Evolutionary conservation across 2,888 invertebrate species (phyloP).

Genomic region (Oscheius sp.): DNA sequence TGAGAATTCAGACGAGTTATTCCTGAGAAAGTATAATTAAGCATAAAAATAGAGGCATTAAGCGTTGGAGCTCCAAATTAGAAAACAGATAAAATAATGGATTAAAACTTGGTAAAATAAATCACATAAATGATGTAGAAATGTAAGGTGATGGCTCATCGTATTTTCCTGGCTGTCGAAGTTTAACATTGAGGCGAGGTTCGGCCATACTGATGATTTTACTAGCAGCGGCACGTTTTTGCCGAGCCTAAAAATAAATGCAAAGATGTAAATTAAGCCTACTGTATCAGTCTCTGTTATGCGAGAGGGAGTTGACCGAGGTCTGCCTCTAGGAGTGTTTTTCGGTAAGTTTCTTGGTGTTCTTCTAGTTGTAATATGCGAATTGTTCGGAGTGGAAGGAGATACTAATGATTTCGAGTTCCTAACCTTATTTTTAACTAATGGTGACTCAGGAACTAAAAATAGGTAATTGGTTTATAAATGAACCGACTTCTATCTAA

Average conservation of each 20-base stretch:
- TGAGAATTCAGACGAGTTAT: too few species aligned
- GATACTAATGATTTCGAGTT: not conserved
- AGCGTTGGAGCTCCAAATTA: too few species aligned
- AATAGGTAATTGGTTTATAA: not conserved
- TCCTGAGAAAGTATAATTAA: too few species aligned
- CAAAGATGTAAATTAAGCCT: not conserved
- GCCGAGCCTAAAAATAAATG: constrained; percentile 32
- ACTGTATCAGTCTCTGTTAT: constrained; percentile 32
- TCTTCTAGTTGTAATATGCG: constrained; percentile 7
- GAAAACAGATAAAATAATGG: not conserved
- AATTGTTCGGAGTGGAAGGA: not conserved
- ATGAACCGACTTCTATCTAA: not conserved
- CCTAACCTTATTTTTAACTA: not conserved
- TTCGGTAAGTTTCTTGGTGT: not conserved
- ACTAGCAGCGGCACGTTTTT: constrained; percentile 39
- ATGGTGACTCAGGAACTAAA: constrained; percentile 16
- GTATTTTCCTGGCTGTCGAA: constrained; percentile 47
- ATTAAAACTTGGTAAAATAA: not conserved
- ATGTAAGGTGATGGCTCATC: constrained; percentile 42
- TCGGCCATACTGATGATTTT: constrained; percentile 43
- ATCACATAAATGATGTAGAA: constrained; percentile 16
- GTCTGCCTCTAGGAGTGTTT: not conserved
- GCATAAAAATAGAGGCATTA: too few species aligned
- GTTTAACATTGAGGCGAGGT: constrained; percentile 32
- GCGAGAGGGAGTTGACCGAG: constrained; percentile 21